Evolutionary conservation across 2,888 invertebrate genomes (phyloP).

Genomic region (Heteromyza rotundicornis): DNA sequence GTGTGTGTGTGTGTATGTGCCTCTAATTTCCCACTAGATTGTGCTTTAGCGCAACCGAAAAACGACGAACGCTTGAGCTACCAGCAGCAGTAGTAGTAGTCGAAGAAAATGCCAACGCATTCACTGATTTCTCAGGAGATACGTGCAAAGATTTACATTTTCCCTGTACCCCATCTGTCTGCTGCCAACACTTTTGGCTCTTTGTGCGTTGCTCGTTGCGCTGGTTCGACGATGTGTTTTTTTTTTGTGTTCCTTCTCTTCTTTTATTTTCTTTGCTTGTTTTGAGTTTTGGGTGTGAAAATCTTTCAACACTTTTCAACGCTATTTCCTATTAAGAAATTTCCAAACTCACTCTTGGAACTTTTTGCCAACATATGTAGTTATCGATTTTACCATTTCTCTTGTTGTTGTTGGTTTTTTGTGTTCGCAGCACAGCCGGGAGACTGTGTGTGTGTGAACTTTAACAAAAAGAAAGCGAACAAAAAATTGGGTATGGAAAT

Average conservation of each 20-base stretch:
- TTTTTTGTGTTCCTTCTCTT: neutral
- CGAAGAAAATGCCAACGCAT: conserved; percentile 47
- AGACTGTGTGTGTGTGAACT: too few relatives aligned
- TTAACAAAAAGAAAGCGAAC: too few relatives aligned
- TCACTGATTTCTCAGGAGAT: conserved; percentile 49
- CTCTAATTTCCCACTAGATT: conserved; percentile 11
- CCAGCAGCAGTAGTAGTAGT: neutral
- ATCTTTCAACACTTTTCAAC: conserved; percentile 40
- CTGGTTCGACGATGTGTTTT: too few relatives aligned
- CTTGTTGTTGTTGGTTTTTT: too few relatives aligned
- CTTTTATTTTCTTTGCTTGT: neutral
- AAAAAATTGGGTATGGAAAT: neutral
- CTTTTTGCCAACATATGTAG: conserved; percentile 22
- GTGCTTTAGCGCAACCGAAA: neutral
- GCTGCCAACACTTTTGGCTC: conserved; percentile 3
- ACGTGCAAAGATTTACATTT: conserved; percentile 46
- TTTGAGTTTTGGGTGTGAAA: conserved; percentile 3
- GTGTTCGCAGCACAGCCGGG: too few relatives aligned
- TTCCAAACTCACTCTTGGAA: conserved; percentile 33
- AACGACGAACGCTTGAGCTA: neutral
- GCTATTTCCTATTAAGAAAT: conserved; percentile 53
- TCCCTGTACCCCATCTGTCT: neutral
- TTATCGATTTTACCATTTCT: neutral
- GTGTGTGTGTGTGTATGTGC: neutral
- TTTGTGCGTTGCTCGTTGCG: conserved; percentile 8